Evolutionary conservation across 1,140 invertebrate species (phyloP).

Genomic region (Lutraria rhynchaena): DNA sequence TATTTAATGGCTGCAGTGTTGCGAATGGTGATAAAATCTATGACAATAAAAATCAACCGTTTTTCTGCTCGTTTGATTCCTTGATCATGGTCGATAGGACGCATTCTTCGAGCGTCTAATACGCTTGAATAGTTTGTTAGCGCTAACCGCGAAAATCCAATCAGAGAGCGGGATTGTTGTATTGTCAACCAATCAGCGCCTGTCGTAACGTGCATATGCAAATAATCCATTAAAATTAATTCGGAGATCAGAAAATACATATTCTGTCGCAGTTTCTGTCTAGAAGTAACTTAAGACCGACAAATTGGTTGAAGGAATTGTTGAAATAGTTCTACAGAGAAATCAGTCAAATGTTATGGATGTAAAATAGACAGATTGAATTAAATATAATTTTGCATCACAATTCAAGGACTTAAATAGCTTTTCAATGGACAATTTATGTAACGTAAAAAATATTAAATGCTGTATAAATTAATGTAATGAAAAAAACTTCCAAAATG

Average conservation of each 20-base stretch:
- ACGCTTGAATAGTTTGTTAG: conserved; percentile 29
- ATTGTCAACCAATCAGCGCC: conserved; percentile 42
- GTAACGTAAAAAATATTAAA: too few species aligned
- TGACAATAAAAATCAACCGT: conserved; percentile 38
- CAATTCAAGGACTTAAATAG: too few species aligned
- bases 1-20: conserved; percentile 36
- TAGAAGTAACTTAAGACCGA: not conserved
- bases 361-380: too few species aligned
- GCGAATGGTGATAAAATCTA: conserved; percentile 42
- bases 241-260: conserved; percentile 18
- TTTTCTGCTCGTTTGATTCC: conserved; percentile 26
- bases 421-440: too few species aligned
- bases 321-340: too few species aligned
- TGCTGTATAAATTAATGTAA: too few species aligned
- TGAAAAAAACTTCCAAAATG: too few species aligned
- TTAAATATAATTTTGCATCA: too few species aligned
- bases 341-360: too few species aligned
- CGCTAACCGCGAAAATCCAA: conserved; percentile 39
- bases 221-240: conserved; percentile 33
- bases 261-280: conserved; percentile 5
- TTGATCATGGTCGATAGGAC: conserved; percentile 36
- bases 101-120: conserved; percentile 34
- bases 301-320: not conserved
- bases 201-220: conserved; percentile 34
- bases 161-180: conserved; percentile 19